A percentile compares a stretch with the other conserved stretches of the same genome.
Evolutionary conservation across 2,888 invertebrate genomes (phyloP).

Genomic region (Agrochola lota): DNA sequence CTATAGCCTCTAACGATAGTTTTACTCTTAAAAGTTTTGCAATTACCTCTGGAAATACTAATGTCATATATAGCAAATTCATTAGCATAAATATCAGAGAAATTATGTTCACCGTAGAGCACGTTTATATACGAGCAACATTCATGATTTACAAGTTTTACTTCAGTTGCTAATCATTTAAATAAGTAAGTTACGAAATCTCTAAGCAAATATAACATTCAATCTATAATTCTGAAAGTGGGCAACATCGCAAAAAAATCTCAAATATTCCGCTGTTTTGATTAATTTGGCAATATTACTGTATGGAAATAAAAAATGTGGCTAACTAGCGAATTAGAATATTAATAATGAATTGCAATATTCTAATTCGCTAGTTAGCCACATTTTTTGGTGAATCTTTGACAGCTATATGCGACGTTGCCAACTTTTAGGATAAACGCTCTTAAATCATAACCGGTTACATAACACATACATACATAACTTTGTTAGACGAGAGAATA

Average conservation of each 20-base stretch:
- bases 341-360: no score
- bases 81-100: neutral
- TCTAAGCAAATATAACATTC: constrained; percentile 6
- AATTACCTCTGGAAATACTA: neutral
- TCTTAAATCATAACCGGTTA: constrained; percentile 4
- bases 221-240: no score
- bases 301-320: no score
- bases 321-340: no score
- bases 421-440: no score
- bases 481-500: constrained; percentile 24
- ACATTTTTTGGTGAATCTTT: no score
- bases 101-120: neutral
- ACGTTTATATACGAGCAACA: neutral
- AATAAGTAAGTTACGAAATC: neutral
- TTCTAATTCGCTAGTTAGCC: no score
- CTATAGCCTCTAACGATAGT: neutral
- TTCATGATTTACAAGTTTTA: neutral
- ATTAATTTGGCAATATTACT: no score
- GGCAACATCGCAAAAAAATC: no score
- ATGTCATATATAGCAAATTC: neutral
- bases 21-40: neutral
- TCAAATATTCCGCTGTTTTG: no score
- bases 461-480: no score
- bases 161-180: neutral
- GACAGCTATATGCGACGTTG: no score